Evolutionary conservation across 2,888 invertebrate species (phyloP), one percentile per base, ranked within the genome.

Genomic region (Bursaphelenchus okinawaensis): DNA sequence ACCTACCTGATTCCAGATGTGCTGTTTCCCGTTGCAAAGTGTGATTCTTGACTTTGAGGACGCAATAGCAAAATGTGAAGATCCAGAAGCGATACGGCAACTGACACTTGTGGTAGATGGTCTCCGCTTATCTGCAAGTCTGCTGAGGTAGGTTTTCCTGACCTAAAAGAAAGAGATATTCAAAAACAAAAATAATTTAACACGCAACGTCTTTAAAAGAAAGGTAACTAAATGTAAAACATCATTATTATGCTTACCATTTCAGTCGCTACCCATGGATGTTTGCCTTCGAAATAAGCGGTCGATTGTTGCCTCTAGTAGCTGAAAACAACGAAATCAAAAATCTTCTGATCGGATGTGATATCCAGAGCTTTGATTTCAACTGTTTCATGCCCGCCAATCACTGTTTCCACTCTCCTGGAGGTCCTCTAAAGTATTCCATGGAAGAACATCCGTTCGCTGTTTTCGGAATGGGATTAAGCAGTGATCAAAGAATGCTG

Each of bases 381-480:
- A 94, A 93, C 77, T 90, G 94, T 0, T 84, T 96, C 59, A 87
- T 94, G 73, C 95, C 96, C 0, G 88, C 91, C 0, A 93, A 93
- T 84, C 95, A 96, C 83, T 95, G 94, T 79, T 86, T 95, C 69
- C 95, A 96, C 83, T 95, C 96, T 0, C 96, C 96, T n/a, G 96
- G 96, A 54, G 96, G 96, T 1, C 96, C 96, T 0, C 85, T 96
- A 6, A 95, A 96, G 90, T 96, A 93, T 83, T 95, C 95, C 0
- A 85, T 96, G 54, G 96, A 96, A 86, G 96, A 95, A 0, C 96
- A 98, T 84, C 93, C 93, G 82, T 98, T 96, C 82, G 96, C 95
- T 0, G 92, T 94, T 0, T 94, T 94, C 83, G 92, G 90, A 0
- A 91, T 93, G 83, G 89, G 90, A 12, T 84, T 94, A 26, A 93